Base-by-base conservation (phyloP, 2,888 invertebrate species). In the Alloplasta piceator region DNA sequence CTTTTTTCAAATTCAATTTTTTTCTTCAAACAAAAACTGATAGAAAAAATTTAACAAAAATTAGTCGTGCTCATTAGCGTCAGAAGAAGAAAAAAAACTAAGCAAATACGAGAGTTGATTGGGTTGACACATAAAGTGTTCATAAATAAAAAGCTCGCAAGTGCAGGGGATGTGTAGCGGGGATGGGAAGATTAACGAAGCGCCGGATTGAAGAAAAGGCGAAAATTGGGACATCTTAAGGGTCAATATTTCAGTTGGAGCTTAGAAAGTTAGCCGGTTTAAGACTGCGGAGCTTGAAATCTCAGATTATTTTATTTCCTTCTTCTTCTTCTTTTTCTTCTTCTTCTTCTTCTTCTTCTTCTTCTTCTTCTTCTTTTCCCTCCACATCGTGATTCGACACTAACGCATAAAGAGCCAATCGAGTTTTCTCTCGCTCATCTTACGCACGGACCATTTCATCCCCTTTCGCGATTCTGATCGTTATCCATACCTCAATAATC, bases 171-270 rank as follows among this genome's bases (percentile, higher is more conserved):
- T 7, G 26, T 36, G n/a, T 10, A 38, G 64, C 63, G 52, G 12
- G 36, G 50, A 63, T 5, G 52, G 4, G n/a, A 52, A 52, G 52
- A 5, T 12, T 52, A 63, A 43, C 46, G 55, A 26, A 64, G 10
- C 39, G 61, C 48, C 38, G 46, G 52, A 26, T 26, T 14, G 36
- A 67, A 70, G 71, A 77, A 64, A 72, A 73, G 39, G 41, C 67
- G 64, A 77, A 73, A 77, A 80, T 77, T 80, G 68, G 80, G 43
- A 80, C 73, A 73, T 77, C 63, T 68, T 73, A 48, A 80, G 70
- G 77, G 77, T 77, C 80, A 80, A 81, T 81, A 78, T 77, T 81
- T 81, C 77, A 81, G 73, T 73, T 66, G 80, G 55, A 77, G 77
- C 77, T 73, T 74, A 58, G 46, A 26, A 75, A 71, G 52, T 64